Conservation (phyloP, 2,888 invertebrate species). For the Philereme transversata region DNA sequence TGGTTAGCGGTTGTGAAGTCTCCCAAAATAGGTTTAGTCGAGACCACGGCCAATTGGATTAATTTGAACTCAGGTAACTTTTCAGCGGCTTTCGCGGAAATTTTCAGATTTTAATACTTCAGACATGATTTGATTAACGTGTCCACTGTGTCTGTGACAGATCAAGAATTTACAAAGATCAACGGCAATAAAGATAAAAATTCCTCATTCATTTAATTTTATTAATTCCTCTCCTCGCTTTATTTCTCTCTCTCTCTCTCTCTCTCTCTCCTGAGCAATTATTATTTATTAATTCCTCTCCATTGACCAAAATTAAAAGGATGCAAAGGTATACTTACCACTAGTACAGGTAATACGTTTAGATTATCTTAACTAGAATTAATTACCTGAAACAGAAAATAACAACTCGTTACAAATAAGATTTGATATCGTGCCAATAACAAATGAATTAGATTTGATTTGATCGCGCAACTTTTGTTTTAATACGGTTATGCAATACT, state of each 20-base stretch:
- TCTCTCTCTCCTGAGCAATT: neutral
- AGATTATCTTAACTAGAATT: conserved; percentile 17
- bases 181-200: too few species aligned
- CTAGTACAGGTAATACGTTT: neutral
- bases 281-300: neutral
- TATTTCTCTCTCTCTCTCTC: too few species aligned
- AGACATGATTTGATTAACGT: conserved; percentile 28
- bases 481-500: too few species aligned
- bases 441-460: too few species aligned
- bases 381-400: conserved; percentile 35
- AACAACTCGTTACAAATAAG: neutral
- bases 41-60: conserved; percentile 74
- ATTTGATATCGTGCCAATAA: too few species aligned
- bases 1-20: conserved; percentile 68
- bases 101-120: conserved; percentile 53
- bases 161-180: neutral
- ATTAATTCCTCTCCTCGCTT: too few species aligned
- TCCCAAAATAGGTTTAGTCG: conserved; percentile 72
- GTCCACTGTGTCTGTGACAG: conserved; percentile 12
- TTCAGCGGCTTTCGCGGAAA: conserved; percentile 66
- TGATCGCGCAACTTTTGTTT: too few species aligned
- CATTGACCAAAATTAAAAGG: neutral
- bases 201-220: too few species aligned
- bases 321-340: neutral
- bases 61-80: conserved; percentile 74